These are phyloP conservation scores for Styela plicata DNA, from an alignment of 23 tunicate genomes.

Conservation along the genomic window DNA sequence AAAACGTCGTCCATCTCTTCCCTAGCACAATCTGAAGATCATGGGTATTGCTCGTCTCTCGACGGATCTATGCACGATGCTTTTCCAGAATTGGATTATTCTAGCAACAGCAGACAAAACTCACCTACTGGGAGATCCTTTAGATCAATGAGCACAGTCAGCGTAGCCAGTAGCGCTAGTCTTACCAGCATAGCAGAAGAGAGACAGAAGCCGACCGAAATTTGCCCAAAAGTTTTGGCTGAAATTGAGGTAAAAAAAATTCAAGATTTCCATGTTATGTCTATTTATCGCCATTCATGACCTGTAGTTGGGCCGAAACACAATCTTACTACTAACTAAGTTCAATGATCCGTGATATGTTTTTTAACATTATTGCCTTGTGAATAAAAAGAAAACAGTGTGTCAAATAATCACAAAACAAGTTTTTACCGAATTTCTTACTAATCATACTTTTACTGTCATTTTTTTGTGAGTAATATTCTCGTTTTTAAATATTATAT, in stretches of 20 bases:
- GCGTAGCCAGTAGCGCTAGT: conserved; percentile 20
- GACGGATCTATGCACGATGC: conserved; percentile 10
- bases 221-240: conserved; percentile 12
- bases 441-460: too few species aligned
- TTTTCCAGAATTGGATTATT: background rate
- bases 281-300: too few species aligned
- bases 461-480: too few species aligned
- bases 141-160: conserved; percentile 28
- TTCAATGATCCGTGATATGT: too few species aligned
- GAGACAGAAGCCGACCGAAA: background rate
- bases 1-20: conserved; percentile 19
- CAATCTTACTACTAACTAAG: too few species aligned
- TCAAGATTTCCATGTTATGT: too few species aligned
- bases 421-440: too few species aligned
- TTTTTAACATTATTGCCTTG: too few species aligned
- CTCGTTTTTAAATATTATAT: too few species aligned
- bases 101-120: background rate
- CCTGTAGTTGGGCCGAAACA: too few species aligned
- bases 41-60: conserved; percentile 21
- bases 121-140: conserved; percentile 1
- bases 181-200: conserved; percentile 29
- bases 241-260: conserved; percentile 41
- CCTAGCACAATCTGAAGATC: conserved; percentile 16
- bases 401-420: too few species aligned
- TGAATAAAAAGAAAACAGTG: too few species aligned